Evolutionary conservation across 2,113 vertebrate genomes (phyloP).

Genomic region (Semnornis frantzii): DNA sequence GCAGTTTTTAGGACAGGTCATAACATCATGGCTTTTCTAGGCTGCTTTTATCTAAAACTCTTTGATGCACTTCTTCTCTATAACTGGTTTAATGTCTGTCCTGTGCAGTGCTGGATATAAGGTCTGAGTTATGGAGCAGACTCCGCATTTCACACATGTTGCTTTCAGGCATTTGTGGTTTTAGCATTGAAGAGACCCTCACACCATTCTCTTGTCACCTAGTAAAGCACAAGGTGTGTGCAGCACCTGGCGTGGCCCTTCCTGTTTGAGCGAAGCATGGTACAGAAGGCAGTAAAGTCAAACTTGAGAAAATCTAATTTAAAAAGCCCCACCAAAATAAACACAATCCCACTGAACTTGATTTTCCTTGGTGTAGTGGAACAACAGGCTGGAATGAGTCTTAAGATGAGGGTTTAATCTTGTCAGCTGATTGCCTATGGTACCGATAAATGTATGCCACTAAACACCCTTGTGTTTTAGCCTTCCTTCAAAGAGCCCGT

Average conservation of each 20-base stretch:
- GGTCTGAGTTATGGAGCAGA: not conserved
- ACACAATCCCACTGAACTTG: not conserved
- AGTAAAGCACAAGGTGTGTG: not conserved
- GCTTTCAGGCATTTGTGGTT: not conserved
- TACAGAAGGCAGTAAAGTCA: not conserved
- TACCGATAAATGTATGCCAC: not conserved
- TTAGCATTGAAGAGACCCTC: not conserved
- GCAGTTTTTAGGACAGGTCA: not conserved
- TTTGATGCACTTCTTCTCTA: not conserved
- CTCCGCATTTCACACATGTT: not conserved
- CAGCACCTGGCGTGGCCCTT: not conserved
- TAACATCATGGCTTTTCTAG: not conserved
- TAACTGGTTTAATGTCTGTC: not conserved
- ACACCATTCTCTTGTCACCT: not conserved
- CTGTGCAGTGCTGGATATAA: not conserved
- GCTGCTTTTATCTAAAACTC: not conserved
- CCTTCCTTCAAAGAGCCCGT: not conserved
- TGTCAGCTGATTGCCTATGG: not conserved
- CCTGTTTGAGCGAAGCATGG: not conserved
- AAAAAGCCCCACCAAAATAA: rapidly evolving
- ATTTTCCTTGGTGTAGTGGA: not conserved
- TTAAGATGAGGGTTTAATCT: not conserved
- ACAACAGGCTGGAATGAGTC: not conserved
- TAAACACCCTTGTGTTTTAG: not conserved
- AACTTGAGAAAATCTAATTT: not conserved